Percentiles rank a stretch among this genome's conserved stretches.
Evolutionary conservation across 2,888 invertebrate species (phyloP).

Genomic region (Erebia palarica): DNA sequence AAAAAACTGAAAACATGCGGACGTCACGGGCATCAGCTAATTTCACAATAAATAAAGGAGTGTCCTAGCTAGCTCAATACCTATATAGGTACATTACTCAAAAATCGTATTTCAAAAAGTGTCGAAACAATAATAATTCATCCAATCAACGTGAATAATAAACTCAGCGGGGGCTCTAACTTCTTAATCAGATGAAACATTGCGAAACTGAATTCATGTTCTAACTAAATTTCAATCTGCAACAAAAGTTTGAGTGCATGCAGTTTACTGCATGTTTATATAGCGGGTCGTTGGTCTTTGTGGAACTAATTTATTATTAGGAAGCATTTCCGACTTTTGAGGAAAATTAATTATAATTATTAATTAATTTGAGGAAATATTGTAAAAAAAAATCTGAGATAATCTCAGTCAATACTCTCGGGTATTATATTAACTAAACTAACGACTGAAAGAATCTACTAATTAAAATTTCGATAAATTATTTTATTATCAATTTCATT

Average conservation of each 20-base stretch:
- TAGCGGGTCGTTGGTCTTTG: background rate
- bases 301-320: background rate
- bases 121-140: constrained; percentile 16
- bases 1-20: no score
- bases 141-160: constrained; percentile 1
- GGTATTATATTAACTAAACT: no score
- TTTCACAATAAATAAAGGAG: no score
- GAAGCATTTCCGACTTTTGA: background rate
- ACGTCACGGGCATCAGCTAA: no score
- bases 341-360: no score
- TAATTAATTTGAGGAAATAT: no score
- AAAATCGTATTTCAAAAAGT: constrained; percentile 5
- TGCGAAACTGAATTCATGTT: constrained; percentile 37
- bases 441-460: no score
- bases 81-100: background rate
- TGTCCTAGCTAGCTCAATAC: background rate
- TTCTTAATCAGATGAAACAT: constrained; percentile 41
- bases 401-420: no score
- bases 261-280: constrained; percentile 40
- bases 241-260: constrained; percentile 41
- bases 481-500: no score
- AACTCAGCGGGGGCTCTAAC: constrained; percentile 18
- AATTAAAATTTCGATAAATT: no score
- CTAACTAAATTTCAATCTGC: constrained; percentile 41
- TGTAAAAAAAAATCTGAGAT: no score